A percentile compares a stretch with the other conserved stretches of the same genome.
Conservation (phyloP, 1,140 invertebrate genomes). For the Monomorium pharaonis region DNA sequence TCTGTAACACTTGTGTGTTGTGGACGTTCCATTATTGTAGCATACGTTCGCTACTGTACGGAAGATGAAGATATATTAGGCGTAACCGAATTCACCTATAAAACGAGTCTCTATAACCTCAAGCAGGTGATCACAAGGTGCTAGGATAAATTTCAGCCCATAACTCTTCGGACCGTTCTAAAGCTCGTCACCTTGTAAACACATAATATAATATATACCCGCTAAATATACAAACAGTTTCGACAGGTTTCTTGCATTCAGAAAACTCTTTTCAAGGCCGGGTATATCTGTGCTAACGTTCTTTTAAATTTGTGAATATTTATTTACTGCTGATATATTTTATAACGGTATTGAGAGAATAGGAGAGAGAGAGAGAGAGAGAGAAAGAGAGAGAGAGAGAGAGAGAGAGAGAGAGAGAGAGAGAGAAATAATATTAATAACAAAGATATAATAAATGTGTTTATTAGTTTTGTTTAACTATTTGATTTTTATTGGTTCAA, state of each 20-base stretch:
- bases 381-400: too few relatives aligned
- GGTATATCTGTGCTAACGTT: neutral
- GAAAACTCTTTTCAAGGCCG: neutral
- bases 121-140: conserved; percentile 81
- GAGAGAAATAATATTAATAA: too few relatives aligned
- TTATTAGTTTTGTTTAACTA: neutral
- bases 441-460: neutral
- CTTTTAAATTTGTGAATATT: neutral
- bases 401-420: too few relatives aligned
- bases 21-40: conserved; percentile 16
- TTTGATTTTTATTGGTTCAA: neutral
- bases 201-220: conserved; percentile 24
- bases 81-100: conserved; percentile 75
- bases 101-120: conserved; percentile 55
- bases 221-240: conserved; percentile 27
- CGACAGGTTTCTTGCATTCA: neutral
- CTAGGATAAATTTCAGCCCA: conserved; percentile 80
- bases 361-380: too few relatives aligned
- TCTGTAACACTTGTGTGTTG: neutral
- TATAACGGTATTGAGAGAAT: neutral
- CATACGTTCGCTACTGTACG: neutral
- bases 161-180: conserved; percentile 79
- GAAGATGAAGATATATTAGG: conserved; percentile 75
- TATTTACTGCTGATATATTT: neutral
- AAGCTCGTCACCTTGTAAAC: conserved; percentile 56